A percentile compares a stretch with the other conserved stretches of the same genome.
phyloP scores from a whole-genome alignment of 2,797 vertebrate genomes.

The Rhabdophis nuchalis region DNA sequence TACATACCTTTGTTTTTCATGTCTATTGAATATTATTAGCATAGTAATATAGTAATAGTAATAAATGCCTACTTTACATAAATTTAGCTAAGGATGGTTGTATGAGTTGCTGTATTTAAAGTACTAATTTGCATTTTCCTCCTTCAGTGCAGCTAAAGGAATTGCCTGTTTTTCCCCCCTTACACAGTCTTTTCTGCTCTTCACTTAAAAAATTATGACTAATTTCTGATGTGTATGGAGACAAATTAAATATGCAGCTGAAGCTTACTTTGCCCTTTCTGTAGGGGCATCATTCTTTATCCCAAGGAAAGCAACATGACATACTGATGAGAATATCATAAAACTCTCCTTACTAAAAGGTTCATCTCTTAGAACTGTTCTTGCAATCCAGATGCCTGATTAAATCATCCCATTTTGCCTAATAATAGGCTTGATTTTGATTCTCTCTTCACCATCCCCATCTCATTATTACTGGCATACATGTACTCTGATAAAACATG shows the following conservation, averaged over 20 bases:
- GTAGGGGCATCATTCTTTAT: not conserved
- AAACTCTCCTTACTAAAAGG: not conserved
- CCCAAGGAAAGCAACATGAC: not conserved
- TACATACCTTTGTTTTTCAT: not conserved
- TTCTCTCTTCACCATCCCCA: not conserved
- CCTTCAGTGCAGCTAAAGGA: not conserved
- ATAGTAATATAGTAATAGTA: no score
- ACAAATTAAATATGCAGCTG: no score
- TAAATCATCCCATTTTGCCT: no score
- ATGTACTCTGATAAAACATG: not conserved
- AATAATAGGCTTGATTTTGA: not conserved
- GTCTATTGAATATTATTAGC: not conserved
- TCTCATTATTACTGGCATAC: not conserved
- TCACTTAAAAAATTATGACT: no score
- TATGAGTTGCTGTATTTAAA: not conserved
- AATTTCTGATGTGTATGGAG: no score
- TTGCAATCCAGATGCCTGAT: not conserved
- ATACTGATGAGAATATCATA: not conserved
- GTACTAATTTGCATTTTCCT: not conserved
- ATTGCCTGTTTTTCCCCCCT: not conserved
- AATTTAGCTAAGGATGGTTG: not conserved
- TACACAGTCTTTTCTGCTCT: not conserved
- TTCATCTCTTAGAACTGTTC: not conserved
- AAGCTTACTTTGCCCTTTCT: not conserved
- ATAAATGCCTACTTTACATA: not conserved